A percentile compares a stretch with the other conserved stretches of the same genome.
Evolutionary conservation across 2,888 invertebrate species (phyloP).

Genomic region (Nasonovia ribisnigri): DNA sequence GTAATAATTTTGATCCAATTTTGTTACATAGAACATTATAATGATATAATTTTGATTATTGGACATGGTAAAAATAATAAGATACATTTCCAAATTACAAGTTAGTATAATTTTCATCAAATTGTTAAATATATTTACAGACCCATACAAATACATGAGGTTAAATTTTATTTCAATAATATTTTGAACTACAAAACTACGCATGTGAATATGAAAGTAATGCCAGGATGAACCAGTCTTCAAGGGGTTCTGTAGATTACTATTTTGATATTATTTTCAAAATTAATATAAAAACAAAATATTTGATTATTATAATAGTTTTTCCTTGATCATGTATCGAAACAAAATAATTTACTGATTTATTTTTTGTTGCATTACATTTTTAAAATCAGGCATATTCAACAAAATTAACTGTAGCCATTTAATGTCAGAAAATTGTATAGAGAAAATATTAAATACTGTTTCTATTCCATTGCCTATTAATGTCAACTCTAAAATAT

Average conservation of each 20-base stretch:
- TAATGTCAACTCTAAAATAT: not conserved
- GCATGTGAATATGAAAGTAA: not conserved
- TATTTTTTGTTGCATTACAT: not conserved
- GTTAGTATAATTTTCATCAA: not conserved
- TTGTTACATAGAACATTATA: not conserved
- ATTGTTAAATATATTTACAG: slow-evolving; percentile 10
- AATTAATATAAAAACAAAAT: not conserved
- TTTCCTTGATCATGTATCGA: not conserved
- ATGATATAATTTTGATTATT: not conserved
- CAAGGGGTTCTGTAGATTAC: not conserved
- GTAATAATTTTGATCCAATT: not conserved
- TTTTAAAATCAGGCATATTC: not conserved
- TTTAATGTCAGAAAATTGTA: not conserved
- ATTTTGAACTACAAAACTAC: slow-evolving; percentile 10
- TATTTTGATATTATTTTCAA: not conserved
- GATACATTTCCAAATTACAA: not conserved
- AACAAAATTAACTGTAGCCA: not conserved
- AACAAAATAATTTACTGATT: no score
- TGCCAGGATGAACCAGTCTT: not conserved
- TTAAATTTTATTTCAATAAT: not conserved
- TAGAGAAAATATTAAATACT: not conserved
- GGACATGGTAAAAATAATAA: not conserved
- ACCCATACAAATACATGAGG: not conserved
- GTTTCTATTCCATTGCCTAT: not conserved
- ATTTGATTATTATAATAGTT: not conserved